Evolutionary conservation across 2,113 vertebrate genomes (phyloP), one percentile per base, ranked within the genome.

Genomic region (Lutjanus erythropterus): DNA sequence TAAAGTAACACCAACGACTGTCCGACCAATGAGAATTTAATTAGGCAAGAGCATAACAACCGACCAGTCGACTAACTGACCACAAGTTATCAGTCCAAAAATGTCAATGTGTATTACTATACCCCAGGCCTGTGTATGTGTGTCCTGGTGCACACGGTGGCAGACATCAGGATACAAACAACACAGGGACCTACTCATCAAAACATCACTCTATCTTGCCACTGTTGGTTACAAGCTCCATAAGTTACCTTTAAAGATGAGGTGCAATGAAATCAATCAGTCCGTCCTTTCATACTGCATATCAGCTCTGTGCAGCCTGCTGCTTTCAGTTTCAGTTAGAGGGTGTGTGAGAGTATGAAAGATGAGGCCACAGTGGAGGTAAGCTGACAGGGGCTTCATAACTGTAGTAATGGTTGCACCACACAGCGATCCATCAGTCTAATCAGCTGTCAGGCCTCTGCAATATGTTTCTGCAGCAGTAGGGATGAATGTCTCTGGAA

Each of bases 381-480:
- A 80, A 83, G 64, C 76, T 73, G 77, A 88, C 81, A 81, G 82
- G 21, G 53, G 74, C 74, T 72, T 80, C 78, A 81, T 81, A 84
- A 83, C 72, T 42, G 60, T 58, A 75, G 69, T 86, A 71, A 85
- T 83, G 89, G 67, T 53, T 52, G 72, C 71, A 73, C 76, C 82
- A 79, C 80, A 39, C 53, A 46, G 77, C 59, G 76, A 89, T 89
- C 86, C 71, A 83, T 93, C 83, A 86, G 71, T 73, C 78, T 91
- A 84, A 88, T 91, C 89, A 89, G 71, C 66, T 71, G 83, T 86
- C 88, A 75, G 83, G 21, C 52, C 61, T 64, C 80, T 69, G 71
- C 71, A 75, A 6, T 60, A 49, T 67, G 81, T 87, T 77, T 65
- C 74, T 75, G 70, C 67, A 70, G 78, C 78, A 55, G 71, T 10